Percentiles rank a stretch among this genome's conserved stretches.
phyloP scores from a whole-genome alignment of 1,140 invertebrate species.

The Daktulosphaira vitifoliae region DNA sequence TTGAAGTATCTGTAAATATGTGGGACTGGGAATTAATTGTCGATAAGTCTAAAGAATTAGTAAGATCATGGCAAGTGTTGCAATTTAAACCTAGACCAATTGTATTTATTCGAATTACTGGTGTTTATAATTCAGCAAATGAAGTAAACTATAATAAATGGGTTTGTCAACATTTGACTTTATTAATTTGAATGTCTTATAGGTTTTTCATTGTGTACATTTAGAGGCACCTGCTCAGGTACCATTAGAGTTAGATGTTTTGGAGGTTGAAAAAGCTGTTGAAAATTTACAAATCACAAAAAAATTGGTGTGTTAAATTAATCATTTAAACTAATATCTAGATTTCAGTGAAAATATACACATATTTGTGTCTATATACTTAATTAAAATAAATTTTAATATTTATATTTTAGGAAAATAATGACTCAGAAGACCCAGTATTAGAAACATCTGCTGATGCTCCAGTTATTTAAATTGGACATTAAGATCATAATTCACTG shows the following conservation, averaged over 20 bases:
- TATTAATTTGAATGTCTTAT: conserved; percentile 35
- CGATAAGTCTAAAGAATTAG: conserved; percentile 64
- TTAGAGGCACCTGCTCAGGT: conserved; percentile 82
- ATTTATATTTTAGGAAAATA: conserved; percentile 1
- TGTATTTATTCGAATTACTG: conserved; percentile 89
- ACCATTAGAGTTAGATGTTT: neutral
- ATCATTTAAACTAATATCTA: no score
- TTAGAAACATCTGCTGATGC: neutral
- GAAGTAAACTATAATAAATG: conserved; percentile 52
- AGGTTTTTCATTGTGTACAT: conserved; percentile 97
- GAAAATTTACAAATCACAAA: conserved; percentile 11
- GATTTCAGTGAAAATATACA: no score
- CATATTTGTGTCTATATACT: no score
- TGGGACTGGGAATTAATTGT: conserved; percentile 80
- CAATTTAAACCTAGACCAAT: conserved; percentile 72
- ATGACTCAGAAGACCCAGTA: neutral
- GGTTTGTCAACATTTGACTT: neutral
- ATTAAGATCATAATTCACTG: neutral
- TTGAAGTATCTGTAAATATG: conserved; percentile 90
- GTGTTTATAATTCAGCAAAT: conserved; percentile 93
- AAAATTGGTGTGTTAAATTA: neutral
- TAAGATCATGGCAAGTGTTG: conserved; percentile 86
- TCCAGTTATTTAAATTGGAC: neutral
- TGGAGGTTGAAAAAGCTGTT: conserved; percentile 1
- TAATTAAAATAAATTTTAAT: neutral